Evolutionary conservation across 1,140 invertebrate species (phyloP), one percentile per base, ranked within the genome.

Genomic region (Bradynema listronoti): DNA sequence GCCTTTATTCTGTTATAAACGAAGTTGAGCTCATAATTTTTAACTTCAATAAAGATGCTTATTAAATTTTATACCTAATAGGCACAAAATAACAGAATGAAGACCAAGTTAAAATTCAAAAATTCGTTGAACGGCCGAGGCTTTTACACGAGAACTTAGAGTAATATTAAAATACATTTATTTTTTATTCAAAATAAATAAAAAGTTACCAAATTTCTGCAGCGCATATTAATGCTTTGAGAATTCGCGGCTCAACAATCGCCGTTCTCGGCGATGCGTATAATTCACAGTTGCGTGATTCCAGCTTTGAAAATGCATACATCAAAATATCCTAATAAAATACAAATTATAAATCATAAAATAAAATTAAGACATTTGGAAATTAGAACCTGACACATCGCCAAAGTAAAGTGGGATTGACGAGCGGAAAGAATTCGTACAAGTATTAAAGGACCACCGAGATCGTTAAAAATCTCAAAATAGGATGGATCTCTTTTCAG

Each of bases 401-500:
- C 39, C 30, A 49, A 32, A 36, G 42, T 52, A 19, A 68, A 27
- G n/a, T 72, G 39, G n/a, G 69, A 50, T 11, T 25, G 36, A 25
- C 53, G 33, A n/a, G 69, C 45, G 25, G 25, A 32, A 19, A 68
- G 34, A 61, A 70, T 50, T 30, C 69, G 69, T 1, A 49, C 50
- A 4, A 68, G 16, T 11, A 68, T 29, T 9, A 19, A 14, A 25
- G 39, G 52, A 1, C 66, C 66, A 39, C 59, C 34, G 14, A 43
- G 30, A 9, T 70, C 54, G 9, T 30, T 30, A 42, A 70, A 68
- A 25, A 55, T 49, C 1, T 56, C 42, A 46, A 59, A 56, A 27
- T 58, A 60, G 2, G 53, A 11, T 5, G 66, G 64, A 25, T 73
- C 71, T 14, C 66, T 50, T 32, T 66, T 68, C 11, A 68, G 63